Base-by-base conservation (phyloP, 2,113 vertebrate species). In the Mormoops blainvillei region DNA sequence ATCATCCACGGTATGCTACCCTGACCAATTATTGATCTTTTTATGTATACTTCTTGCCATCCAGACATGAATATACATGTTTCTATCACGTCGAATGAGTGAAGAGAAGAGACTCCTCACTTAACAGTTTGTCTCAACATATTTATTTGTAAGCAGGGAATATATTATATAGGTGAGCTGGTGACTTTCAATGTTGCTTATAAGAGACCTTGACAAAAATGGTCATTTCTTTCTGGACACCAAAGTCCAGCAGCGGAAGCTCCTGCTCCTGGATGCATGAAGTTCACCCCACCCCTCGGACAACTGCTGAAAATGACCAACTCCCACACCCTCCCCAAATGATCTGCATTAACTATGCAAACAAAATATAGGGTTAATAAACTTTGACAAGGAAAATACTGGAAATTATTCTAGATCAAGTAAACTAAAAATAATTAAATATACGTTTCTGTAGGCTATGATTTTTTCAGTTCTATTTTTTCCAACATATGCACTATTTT, bases 351-450 rank as follows among this genome's bases (percentile, higher is more conserved):
- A 87, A 87, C 11, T 78, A 63, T 94, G 89, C 7, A 92, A 73
- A 92, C 38, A 54, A 20, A 70, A 91, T n/a, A 76, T 86, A 77
- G 11, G 1, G 38, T 83, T 41, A 92, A 19, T 41, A 89, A 3
- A 33, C 20, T 71, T 74, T 92, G 45, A 43, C 5, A 94, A 56
- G 13, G 41, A 67, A 95, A 89, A 36, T 22, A 68, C 7, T 92
- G 38, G 41, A 96, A 74, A 95, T 70, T 73, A 48, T 61, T 83
- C 7, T 89, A 74, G 38, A 22, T 77, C 52, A 19, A 82, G 24
- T 56, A 89, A 93, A 61, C 50, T 65, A 82, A 91, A 38, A 89
- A 80, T 82, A 89, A 95, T 43, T 85, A 76, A 77, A 86, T n/a
- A 45, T 56, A 83, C 56, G 67, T 70, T 54, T 87, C 14, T 50